Conservation (phyloP, 2,113 vertebrate species). For the Saccopteryx leptura region DNA sequence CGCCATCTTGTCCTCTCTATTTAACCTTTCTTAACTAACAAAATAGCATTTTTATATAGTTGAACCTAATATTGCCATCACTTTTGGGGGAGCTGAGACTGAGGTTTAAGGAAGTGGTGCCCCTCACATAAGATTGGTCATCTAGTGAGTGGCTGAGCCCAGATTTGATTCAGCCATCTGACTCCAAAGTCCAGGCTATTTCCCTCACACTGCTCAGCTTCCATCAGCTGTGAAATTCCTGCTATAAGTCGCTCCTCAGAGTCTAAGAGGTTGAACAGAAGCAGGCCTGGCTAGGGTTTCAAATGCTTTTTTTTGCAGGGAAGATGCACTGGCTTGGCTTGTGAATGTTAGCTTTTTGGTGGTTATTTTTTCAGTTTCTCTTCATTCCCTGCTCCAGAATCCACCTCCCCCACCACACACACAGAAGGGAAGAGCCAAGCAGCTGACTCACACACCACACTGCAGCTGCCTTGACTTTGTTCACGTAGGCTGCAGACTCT, state of each 20-base stretch:
- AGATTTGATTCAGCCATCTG: background rate
- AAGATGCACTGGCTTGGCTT: slow-evolving; percentile 27
- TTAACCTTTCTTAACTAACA: slow-evolving; percentile 22
- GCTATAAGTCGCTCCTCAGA: slow-evolving; percentile 35
- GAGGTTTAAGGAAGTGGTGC: background rate
- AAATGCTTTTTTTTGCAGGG: slow-evolving; percentile 42
- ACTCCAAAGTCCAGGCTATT: background rate
- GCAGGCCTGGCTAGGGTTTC: slow-evolving; percentile 44
- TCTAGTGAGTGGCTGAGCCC: background rate
- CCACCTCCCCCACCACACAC: background rate
- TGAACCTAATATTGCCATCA: background rate
- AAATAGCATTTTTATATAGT: slow-evolving; percentile 21
- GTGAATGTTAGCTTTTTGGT: slow-evolving; percentile 60
- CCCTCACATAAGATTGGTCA: background rate
- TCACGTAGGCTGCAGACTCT: slow-evolving; percentile 64
- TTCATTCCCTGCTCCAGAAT: slow-evolving; percentile 59
- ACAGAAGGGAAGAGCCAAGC: slow-evolving; percentile 36
- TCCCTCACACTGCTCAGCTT: background rate
- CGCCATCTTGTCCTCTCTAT: background rate
- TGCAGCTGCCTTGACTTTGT: slow-evolving; percentile 56
- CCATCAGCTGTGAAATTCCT: slow-evolving; percentile 61
- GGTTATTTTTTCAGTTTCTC: slow-evolving; percentile 63
- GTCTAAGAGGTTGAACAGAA: slow-evolving; percentile 7
- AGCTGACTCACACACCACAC: slow-evolving; percentile 63
- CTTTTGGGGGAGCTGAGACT: background rate